These are phyloP conservation scores for Iguana delicatissima DNA, from an alignment of 2,797 vertebrate species.

Conservation along the genomic window DNA sequence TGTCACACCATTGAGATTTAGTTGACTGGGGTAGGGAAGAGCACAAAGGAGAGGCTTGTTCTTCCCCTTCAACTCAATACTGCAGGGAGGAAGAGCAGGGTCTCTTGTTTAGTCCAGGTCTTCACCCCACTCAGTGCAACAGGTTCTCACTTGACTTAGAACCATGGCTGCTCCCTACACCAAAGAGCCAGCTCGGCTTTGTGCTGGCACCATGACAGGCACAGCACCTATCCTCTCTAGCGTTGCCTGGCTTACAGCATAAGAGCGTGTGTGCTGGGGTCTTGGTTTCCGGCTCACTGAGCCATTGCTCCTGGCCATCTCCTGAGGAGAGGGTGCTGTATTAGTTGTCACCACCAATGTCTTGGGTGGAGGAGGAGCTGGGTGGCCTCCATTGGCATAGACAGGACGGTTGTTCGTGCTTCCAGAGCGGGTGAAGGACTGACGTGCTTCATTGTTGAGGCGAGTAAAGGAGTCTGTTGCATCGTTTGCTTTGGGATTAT, in stretches of 20 bases:
- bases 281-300: slow-evolving; percentile 87
- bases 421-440: slow-evolving; percentile 86
- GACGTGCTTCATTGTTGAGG: slow-evolving; percentile 88
- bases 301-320: slow-evolving; percentile 89
- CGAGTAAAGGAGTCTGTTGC: slow-evolving; percentile 90
- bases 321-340: slow-evolving; percentile 88
- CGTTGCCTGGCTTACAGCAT: slow-evolving; percentile 92
- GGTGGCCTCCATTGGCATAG: slow-evolving; percentile 91
- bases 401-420: slow-evolving; percentile 76
- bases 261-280: slow-evolving; percentile 87
- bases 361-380: slow-evolving; percentile 89
- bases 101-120: slow-evolving; percentile 60
- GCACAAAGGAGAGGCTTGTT: slow-evolving; percentile 23
- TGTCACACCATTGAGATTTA: slow-evolving; percentile 41
- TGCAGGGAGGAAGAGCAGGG: slow-evolving; percentile 55
- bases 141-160: slow-evolving; percentile 38
- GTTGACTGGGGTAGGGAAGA: slow-evolving; percentile 21
- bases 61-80: neutral
- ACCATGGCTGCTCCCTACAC: slow-evolving; percentile 77
- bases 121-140: neutral
- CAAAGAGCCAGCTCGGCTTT: slow-evolving; percentile 95
- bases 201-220: slow-evolving; percentile 96
- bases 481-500: slow-evolving; percentile 89
- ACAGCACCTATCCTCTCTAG: slow-evolving; percentile 95
- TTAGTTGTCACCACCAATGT: slow-evolving; percentile 96